Evolutionary conservation across 1,140 invertebrate genomes (phyloP).

Genomic region (Drosophila grimshawi): DNA sequence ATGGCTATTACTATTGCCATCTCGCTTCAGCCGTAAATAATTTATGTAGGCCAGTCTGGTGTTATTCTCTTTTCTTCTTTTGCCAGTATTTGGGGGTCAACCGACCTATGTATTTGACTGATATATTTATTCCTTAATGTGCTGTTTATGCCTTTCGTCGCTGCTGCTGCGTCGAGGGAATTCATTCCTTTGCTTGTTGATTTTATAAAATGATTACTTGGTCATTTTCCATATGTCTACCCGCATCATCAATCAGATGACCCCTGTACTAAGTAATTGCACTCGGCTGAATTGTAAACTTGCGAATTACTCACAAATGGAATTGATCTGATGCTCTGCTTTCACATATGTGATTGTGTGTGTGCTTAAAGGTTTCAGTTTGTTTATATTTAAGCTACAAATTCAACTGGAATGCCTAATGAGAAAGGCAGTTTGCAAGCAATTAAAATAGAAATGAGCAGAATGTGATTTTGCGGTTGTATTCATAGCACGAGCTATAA

Average conservation of each 20-base stretch:
- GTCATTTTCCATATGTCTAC: constrained; percentile 62
- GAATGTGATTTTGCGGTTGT: background rate
- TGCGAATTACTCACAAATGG: constrained; percentile 40
- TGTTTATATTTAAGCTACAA: background rate
- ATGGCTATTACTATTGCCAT: constrained; percentile 22
- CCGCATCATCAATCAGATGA: constrained; percentile 45
- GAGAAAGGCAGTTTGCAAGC: no score
- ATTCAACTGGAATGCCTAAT: background rate
- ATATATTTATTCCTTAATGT: constrained; percentile 80
- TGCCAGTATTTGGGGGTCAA: constrained; percentile 6
- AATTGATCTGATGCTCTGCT: constrained; percentile 13
- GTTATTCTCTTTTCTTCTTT: constrained; percentile 1
- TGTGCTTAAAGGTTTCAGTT: background rate
- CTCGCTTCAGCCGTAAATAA: constrained; percentile 35
- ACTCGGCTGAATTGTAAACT: constrained; percentile 66
- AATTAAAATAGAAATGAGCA: background rate
- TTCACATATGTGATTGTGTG: background rate
- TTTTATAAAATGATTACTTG: constrained; percentile 76
- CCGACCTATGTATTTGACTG: constrained; percentile 56
- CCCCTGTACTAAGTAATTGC: constrained; percentile 62
- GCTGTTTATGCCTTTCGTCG: constrained; percentile 67
- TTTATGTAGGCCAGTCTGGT: constrained; percentile 41
- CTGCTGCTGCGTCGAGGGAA: constrained; percentile 45
- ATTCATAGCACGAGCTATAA: no score
- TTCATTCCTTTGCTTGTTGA: constrained; percentile 42